Evolutionary conservation across 2,113 vertebrate species (phyloP).

Genomic region (Anguilla japonica): DNA sequence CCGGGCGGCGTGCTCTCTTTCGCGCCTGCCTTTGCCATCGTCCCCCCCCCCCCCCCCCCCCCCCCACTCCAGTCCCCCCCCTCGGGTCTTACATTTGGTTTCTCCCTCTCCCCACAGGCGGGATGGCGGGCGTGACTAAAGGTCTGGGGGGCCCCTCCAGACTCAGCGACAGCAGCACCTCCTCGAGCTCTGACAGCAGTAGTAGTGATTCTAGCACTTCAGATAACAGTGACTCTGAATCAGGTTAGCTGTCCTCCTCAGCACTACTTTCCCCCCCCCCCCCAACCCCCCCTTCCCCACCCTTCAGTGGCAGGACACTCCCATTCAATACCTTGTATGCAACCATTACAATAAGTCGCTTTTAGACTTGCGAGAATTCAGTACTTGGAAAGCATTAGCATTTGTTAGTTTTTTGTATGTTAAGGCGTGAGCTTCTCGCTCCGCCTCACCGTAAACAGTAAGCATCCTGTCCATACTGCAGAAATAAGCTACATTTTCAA

Average conservation of each 20-base stretch:
- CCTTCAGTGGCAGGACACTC: conserved; percentile 11
- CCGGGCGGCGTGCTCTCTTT: not conserved
- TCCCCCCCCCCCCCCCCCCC: not conserved
- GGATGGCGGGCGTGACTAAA: conserved; percentile 29
- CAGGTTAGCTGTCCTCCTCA: conserved; percentile 73
- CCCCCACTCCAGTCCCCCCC: not conserved
- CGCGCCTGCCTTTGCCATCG: not conserved
- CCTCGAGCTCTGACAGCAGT: conserved; percentile 62
- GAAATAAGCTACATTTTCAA: not conserved
- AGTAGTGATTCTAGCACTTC: conserved; percentile 70
- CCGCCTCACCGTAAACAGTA: not conserved
- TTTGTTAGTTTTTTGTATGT: not conserved
- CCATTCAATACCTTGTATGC: conserved; percentile 11
- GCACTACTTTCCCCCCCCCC: not conserved
- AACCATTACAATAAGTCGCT: conserved; percentile 9
- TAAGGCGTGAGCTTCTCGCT: conserved; percentile 20
- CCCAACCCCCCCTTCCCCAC: not conserved
- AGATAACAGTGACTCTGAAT: conserved; percentile 80
- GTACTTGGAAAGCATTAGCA: conserved; percentile 26
- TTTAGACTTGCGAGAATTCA: conserved; percentile 33
- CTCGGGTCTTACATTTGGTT: not conserved
- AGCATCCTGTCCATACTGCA: not conserved
- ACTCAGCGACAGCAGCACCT: conserved; percentile 73
- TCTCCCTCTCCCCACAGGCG: conserved; percentile 52
- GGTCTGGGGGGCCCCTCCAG: conserved; percentile 46